Evolutionary conservation across 2,888 invertebrate genomes (phyloP), one percentile per base, ranked within the genome.

Genomic region (Acleris holmiana): DNA sequence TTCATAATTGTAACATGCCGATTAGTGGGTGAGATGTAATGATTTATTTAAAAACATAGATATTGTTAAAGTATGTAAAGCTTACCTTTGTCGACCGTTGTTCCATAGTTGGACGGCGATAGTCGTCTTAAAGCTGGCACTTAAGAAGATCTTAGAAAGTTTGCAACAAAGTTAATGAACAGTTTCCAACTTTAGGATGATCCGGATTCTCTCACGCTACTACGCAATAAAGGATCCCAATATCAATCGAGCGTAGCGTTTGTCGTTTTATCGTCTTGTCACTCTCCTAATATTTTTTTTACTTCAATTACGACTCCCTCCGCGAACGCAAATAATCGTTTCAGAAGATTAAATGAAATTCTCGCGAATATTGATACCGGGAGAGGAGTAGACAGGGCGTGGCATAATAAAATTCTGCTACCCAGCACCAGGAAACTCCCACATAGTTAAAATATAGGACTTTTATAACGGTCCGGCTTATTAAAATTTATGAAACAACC

Each of bases 251-350:
- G 80, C 84, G 86, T 82, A 85, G 82, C 86, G 84, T 84, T 87
- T 86, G 85, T 84, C 88, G 83, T 87, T 88, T 88, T 87, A 88
- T 87, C 86, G 86, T 87, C 86, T 88, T 85, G 86, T 88, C 86
- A 84, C 83, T 86, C 83, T 83, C 82, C 83, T 84, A 84, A 84
- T 87, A 84, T 64, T 40, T 87, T 84, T 82, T 82, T 84, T 84
- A 83, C 85, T 85, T 85, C 84, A 85, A 88, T 86, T 85, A 86
- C 85, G 83, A 80, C 78, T 81, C 83, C 80, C 82, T 83, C 74
- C 78, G 75, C 76, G 79, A 83, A 81, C 70, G 84, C 85, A 83
- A 88, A 85, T 85, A 88, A 84, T 82, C 82, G 80, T 84, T 84
- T 79, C 77, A 75, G 78, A 84, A 84, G 84, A 84, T 85, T 85